phyloP scores from a whole-genome alignment of 2,113 vertebrate genomes.

The Platichthys stellatus region DNA sequence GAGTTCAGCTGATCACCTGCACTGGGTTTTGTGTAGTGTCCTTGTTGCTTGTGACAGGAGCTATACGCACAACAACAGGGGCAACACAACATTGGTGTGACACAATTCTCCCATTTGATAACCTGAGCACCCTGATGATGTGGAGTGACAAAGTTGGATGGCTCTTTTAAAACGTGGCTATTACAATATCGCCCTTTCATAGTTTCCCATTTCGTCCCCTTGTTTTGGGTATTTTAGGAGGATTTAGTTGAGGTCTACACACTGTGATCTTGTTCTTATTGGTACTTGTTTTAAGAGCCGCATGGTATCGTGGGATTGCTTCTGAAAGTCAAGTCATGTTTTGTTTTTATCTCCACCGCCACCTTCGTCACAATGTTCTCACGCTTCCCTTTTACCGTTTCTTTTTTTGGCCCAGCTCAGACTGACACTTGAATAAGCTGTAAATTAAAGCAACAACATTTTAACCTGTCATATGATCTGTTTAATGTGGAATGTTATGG shows the following conservation, averaged over 20 bases:
- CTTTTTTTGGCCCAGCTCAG: background rate
- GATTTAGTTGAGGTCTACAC: background rate
- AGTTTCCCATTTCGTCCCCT: background rate
- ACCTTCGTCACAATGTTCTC: background rate
- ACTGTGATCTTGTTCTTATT: background rate
- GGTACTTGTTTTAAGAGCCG: constrained; percentile 10
- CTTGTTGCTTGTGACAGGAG: background rate
- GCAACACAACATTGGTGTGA: background rate
- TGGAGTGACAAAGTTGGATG: background rate
- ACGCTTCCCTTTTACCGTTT: background rate
- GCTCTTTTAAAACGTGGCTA: background rate
- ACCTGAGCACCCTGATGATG: no score
- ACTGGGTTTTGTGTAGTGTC: background rate
- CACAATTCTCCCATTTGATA: background rate
- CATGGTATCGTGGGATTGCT: background rate
- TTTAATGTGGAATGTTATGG: background rate
- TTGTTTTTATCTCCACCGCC: no score
- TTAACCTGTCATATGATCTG: background rate
- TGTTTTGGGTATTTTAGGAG: constrained; percentile 18
- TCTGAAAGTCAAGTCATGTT: no score
- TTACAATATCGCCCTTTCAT: no score
- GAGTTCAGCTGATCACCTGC: constrained; percentile 6
- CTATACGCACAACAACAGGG: no score
- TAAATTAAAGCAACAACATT: background rate
- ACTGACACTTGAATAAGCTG: background rate